Evolutionary conservation across 2,888 invertebrate species (phyloP), one percentile per base, ranked within the genome.

Genomic region (Lutraria lutraria): DNA sequence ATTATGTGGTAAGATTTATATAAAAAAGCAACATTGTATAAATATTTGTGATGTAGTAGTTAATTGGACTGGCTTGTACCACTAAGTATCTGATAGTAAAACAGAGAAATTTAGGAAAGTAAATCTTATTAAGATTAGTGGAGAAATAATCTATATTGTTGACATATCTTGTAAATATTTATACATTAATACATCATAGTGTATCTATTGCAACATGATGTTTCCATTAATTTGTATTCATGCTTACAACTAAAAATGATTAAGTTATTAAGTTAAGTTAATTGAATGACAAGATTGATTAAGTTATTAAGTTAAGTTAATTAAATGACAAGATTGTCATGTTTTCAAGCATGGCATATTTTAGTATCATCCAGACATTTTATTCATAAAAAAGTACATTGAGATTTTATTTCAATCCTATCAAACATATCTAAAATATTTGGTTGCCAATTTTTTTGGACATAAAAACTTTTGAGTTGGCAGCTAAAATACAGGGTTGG

Each of bases 211-310:
- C n/a, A 68, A 68, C 63, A 68, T 68, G 6, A 68, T 25, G 63
- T 68, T 68, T 68, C 63, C 63, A 68, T 68, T 68, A 25, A n/a
- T 68, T 68, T 25, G 12, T 68, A 68, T 68, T 12, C n/a, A 68
- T 25, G 4, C 63, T n/a, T 68, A 68, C 63, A 63, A 68, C 25
- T 25, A 6, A 68, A 25, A 68, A n/a, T 21, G 60, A 8, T 8
- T 19, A 21, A n/a, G 60, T 60, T 60, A 68, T 21, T 43, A 8
- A 68, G 6, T 25, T 68, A 68, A 68, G 25, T 68, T 68, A 6
- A n/a, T 25, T 12, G 2, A 25, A 68, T n/a, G 13, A 68, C 12
- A 0, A 19, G 21, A 25, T 25, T 68, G 63, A 8, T 8, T 19
- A 21, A n/a, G 60, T 60, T 60, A 68, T 21, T 43, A 8, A 68